Base-by-base conservation (phyloP, 1,140 invertebrate species). In the Cephus cinctus region DNA sequence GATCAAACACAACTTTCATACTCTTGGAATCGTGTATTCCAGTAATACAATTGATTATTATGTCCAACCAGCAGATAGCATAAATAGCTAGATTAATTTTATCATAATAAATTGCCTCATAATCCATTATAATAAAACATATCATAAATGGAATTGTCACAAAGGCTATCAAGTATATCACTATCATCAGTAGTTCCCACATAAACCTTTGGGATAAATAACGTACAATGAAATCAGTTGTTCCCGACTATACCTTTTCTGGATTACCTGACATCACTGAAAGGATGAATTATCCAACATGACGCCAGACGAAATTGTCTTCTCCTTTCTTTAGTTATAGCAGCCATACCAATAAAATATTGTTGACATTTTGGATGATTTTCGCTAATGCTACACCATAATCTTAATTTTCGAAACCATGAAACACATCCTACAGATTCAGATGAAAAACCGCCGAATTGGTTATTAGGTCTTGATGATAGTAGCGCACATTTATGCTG, bases 201-300 rank as follows among this genome's bases (percentile, higher is more conserved):
- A 50, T 5, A n/a, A 73, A 69, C 53, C 74, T 76, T 25, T 21
- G 35, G 34, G 11, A 23, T 18, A 16, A 12, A 14, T 44, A 5
- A 4, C 23, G 9, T 12, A 9, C 19, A 21, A 43, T 42, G 2
- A 8, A 1, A 2, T 39, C 5, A 2, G 4, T 45, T 9, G 18
- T 14, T 9, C n/a, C n/a, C 11, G 5, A 8, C 21, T 4, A n/a
- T 0, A 0, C n/a, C 9, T 14, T 19, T 36, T 43, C 23, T 4
- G 35, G 14, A 14, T 40, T 49, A 71, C 73, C 65, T 70, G 19
- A 53, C 15, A 23, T 52, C 48, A 36, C 71, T 73, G 16, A 71
- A 71, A 4, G 73, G 72, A 56, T 76, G 73, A 51, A 75, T 52
- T 35, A 73, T 64, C 67, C 69, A 73, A 48, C 43, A 63, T 40